These are phyloP conservation scores for Actenoides lindsayi DNA, from an alignment of 2,113 vertebrate species.

Conservation along the genomic window DNA sequence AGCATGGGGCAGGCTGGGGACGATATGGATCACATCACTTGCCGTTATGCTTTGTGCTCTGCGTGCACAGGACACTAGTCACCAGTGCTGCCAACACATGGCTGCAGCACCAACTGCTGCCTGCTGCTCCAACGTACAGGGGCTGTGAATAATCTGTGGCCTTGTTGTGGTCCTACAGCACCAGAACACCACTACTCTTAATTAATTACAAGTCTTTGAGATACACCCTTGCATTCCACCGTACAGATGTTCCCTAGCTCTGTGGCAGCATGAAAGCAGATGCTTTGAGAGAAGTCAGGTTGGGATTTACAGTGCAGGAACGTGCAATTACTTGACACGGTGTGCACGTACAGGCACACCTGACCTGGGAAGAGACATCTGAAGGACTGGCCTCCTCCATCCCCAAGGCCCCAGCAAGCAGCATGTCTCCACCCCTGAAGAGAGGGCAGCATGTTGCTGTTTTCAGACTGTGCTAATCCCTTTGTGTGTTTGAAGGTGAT, in stretches of 20 bases:
- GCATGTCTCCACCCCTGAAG: not conserved
- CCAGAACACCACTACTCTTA: not conserved
- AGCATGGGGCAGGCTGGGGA: not conserved
- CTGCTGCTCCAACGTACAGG: not conserved
- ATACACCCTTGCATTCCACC: not conserved
- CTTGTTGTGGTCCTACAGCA: not conserved
- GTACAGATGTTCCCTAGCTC: not conserved
- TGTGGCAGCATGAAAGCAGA: not conserved
- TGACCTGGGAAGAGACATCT: not conserved
- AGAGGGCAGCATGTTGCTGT: not conserved
- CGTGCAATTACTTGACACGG: accelerated
- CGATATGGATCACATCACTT: not conserved
- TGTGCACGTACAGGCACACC: not conserved
- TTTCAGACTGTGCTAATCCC: slow-evolving; percentile 3
- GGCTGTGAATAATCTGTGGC: not conserved
- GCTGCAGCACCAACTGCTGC: not conserved
- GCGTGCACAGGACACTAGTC: too few relatives aligned
- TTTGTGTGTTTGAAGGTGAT: not conserved
- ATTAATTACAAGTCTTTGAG: not conserved
- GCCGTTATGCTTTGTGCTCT: not conserved
- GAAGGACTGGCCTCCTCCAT: not conserved
- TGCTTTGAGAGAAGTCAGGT: not conserved
- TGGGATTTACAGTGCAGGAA: not conserved
- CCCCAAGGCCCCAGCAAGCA: not conserved
- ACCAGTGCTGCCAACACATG: not conserved